These are phyloP conservation scores for Caenorhabditis wallacei DNA, from an alignment of 2,888 invertebrate genomes.

Conservation along the genomic window DNA sequence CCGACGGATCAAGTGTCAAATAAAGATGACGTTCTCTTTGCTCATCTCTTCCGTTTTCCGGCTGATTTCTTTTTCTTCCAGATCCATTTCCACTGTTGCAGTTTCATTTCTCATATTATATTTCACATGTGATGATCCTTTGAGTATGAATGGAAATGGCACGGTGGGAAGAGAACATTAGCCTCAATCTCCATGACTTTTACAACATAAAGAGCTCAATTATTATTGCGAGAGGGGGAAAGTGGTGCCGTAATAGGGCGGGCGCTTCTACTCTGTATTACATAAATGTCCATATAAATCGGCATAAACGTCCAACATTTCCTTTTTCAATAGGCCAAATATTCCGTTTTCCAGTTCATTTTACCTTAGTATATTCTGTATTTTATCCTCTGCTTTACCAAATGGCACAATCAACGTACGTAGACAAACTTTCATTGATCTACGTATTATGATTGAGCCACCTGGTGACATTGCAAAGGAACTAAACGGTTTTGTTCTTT, in stretches of 20 bases:
- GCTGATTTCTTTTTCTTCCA: neutral
- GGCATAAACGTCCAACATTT: neutral
- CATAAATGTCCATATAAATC: conserved; percentile 47
- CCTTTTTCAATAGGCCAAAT: too few species aligned
- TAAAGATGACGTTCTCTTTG: conserved; percentile 40
- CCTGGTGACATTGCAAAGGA: neutral
- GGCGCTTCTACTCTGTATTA: conserved; percentile 30
- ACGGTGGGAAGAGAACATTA: conserved; percentile 9
- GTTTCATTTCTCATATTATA: conserved; percentile 25
- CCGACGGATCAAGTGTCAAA: conserved; percentile 37
- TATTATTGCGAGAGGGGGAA: conserved; percentile 18
- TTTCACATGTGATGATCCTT: conserved; percentile 18
- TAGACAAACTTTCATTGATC: conserved; percentile 21
- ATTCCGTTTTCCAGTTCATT: too few species aligned
- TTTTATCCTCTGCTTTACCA: conserved; percentile 4
- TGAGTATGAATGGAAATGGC: neutral
- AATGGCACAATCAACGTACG: conserved; percentile 48
- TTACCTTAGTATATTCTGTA: neutral
- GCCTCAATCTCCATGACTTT: conserved; percentile 27
- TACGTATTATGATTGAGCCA: conserved; percentile 29
- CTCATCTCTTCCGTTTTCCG: conserved; percentile 11
- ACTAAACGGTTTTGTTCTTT: neutral
- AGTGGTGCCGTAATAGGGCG: conserved; percentile 5
- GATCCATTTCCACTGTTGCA: conserved; percentile 9
- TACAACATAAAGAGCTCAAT: conserved; percentile 45